Evolutionary conservation across 2,888 invertebrate species (phyloP), one percentile per base, ranked within the genome.

Genomic region (Chrysotoxum bicinctum): DNA sequence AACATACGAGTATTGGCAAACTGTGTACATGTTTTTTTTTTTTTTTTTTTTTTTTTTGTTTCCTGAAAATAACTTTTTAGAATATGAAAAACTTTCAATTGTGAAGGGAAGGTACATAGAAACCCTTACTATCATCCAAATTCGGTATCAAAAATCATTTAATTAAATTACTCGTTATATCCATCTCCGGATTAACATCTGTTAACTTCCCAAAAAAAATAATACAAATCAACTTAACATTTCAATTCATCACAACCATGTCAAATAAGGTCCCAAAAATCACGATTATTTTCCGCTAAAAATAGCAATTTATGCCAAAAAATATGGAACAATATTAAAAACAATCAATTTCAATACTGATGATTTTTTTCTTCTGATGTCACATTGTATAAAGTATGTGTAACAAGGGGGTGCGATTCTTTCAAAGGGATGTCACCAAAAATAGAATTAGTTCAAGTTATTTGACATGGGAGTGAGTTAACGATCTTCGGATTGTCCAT

Each of bases 381-480:
- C 60, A 50, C 19, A 69, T 80, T 54, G 16, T 45, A 8, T n/a
- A n/a, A n/a, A n/a, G n/a, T 60, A 30, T 30, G 4, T 54, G 14
- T 45, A 75, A 62, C 23, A 32, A 43, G n/a, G 9, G 64, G 50
- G 52, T 62, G 26, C 9, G 14, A 26, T 4, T 48, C 9, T 35
- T 7, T 16, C 16, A 40, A 40, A 72, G 80, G 80, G 81, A 8
- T 77, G 56, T 35, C 30, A 76, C 4, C 56, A 14, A 21, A 58
- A 37, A 21, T n/a, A 58, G 40, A 84, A 85, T 85, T 85, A 81
- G 76, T 85, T 77, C 76, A 76, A 62, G 70, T 50, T 43, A 86
- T 86, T 86, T 74, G 82, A 82, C 82, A 86, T 78, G 86, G 77
- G 86, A 86, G 70, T 74, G 86, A 86, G 23, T 70, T 86, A 82